Base-by-base conservation (phyloP, 1,140 invertebrate species). In the Potamilus streckersoni region DNA sequence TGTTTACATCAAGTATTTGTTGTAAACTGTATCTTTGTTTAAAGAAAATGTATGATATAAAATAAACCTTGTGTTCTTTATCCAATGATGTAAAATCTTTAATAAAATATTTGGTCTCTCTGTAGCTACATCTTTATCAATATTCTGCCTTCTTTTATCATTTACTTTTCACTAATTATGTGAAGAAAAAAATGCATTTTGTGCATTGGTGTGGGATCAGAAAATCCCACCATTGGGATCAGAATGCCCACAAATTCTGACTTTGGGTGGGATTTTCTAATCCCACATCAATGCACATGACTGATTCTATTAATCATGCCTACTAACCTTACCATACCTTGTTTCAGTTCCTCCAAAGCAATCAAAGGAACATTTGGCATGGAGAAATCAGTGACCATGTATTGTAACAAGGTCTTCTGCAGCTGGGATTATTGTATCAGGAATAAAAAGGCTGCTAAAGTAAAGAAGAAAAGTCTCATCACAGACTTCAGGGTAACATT, bases 371-470 rank as follows among this genome's bases (percentile, higher is more conserved):
- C 75, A 14, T 71, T 89, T 23, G 80, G 82, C 20, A 66, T 75
- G 62, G 69, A 79, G 62, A 73, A 70, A n/a, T 70, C 78, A 20
- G 70, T 76, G n/a, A 78, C 79, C 27, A 70, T 71, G 49, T 85
- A 83, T 67, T 74, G 77, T 57, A 84, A 80, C 80, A 94, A 94
- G 89, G 91, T 95, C 80, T 94, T 95, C 86, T 94, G 93, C 82
- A 93, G 93, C 57, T 95, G 94, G 94, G 94, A 95, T 88, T 94
- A 92, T 87, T 92, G 92, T 73, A 93, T 95, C 67, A 92, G 92
- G 3, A 92, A 92, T 3, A 81, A 89, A n/a, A 91, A 93, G 83
- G 92, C 93, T 27, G 93, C 93, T 2, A 88, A 88, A 62, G 89
- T 94, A 61, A 93, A 93, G 80, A 92, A 92, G 65, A 78, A 71